A percentile compares a stretch with the other conserved stretches of the same genome.
phyloP scores from a whole-genome alignment of 37 sponge, comb jelly and placozoan species.

The Cladorhizidae sp. region DNA sequence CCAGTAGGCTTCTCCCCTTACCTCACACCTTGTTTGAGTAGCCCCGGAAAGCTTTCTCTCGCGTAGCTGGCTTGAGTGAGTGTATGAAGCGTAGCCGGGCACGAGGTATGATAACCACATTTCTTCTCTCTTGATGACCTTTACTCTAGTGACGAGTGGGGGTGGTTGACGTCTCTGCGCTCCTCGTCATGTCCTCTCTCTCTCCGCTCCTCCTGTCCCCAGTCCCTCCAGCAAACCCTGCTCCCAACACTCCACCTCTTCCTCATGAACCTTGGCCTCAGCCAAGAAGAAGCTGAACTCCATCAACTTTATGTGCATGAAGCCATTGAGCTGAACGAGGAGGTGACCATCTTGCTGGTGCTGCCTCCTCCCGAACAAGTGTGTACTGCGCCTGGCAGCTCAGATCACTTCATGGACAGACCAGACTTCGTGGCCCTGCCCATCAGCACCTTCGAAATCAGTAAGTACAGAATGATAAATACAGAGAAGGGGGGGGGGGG shows the following conservation, averaged over 20 bases:
- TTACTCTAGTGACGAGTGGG: conserved; percentile 71
- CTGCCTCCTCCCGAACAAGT: conserved; percentile 78
- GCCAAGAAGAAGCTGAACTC: conserved; percentile 50
- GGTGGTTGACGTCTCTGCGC: conserved; percentile 53
- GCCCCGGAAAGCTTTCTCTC: too few relatives aligned
- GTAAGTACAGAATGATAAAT: too few relatives aligned
- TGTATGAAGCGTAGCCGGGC: too few relatives aligned
- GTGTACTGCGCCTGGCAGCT: conserved; percentile 77
- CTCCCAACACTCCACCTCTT: conserved; percentile 40
- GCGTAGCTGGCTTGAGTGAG: too few relatives aligned
- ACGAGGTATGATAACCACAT: not conserved
- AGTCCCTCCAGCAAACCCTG: conserved; percentile 46
- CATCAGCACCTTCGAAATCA: conserved; percentile 74
- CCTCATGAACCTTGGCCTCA: conserved; percentile 50
- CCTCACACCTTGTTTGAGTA: too few relatives aligned
- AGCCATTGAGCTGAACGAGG: conserved; percentile 84
- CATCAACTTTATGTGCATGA: conserved; percentile 77
- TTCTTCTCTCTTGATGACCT: not conserved
- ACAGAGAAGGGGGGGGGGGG: too few relatives aligned
- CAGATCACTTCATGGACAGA: conserved; percentile 47
- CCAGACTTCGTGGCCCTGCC: conserved; percentile 60
- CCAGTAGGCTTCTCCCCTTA: too few relatives aligned
- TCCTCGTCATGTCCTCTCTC: conserved; percentile 14
- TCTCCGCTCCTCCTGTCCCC: not conserved
- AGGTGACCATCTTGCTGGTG: conserved; percentile 75